These are phyloP conservation scores for Garra rufa DNA, from an alignment of 2,113 vertebrate species.

Conservation along the genomic window DNA sequence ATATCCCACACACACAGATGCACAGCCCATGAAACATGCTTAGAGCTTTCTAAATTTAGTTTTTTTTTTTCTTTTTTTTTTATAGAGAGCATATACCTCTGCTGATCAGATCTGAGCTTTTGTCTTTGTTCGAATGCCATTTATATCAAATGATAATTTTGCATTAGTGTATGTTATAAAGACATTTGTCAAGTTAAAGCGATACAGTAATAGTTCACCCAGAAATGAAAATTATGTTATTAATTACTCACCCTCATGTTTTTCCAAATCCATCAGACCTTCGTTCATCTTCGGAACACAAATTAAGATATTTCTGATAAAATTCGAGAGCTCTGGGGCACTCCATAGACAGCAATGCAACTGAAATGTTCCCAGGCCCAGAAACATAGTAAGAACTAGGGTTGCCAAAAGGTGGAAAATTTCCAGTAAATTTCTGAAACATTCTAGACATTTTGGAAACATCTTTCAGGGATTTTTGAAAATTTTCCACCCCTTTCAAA, in stretches of 20 bases:
- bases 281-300: neutral
- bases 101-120: neutral
- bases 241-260: neutral
- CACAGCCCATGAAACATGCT: constrained; percentile 17
- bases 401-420: too few relatives aligned
- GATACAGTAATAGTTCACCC: neutral
- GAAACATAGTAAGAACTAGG: too few relatives aligned
- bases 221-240: neutral
- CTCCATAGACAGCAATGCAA: too few relatives aligned
- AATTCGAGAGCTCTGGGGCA: too few relatives aligned
- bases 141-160: neutral
- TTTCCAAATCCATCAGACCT: neutral
- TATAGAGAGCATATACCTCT: neutral
- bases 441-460: too few relatives aligned
- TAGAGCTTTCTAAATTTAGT: constrained; percentile 7
- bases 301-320: neutral
- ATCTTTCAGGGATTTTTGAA: too few relatives aligned
- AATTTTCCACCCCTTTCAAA: too few relatives aligned
- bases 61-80: neutral
- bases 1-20: constrained; percentile 61
- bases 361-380: too few relatives aligned
- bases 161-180: neutral
- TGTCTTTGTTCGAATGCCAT: neutral
- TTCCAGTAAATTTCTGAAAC: too few relatives aligned
- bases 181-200: neutral